Evolutionary conservation across 2,797 vertebrate genomes (phyloP), one percentile per base, ranked within the genome.

Genomic region (Odontamblyopus rebecca): DNA sequence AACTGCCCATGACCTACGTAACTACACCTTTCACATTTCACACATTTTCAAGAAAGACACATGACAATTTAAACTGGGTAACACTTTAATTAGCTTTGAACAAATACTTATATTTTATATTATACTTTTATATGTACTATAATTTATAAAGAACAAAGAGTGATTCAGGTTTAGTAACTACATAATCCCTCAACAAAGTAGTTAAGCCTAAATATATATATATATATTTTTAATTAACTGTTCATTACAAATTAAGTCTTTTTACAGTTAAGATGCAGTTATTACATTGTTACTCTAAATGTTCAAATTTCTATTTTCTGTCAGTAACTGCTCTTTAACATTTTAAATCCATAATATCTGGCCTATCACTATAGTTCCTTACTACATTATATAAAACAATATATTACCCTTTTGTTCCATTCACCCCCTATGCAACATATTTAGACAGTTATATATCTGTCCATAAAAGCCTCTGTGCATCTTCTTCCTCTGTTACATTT

Each of bases 391-490:
- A 13, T 44, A 23, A 56, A 23, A 56, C 53, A 56, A n/a, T 56
- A 56, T 13, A 44, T 44, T 12, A 44, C 41, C 41, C 41, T 44
- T 44, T 53, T 53, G 7, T 18, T 15, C 26, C 26, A 59, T n/a
- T 59, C 12, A 29, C 26, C 13, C 56, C 56, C 13, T 29, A 60
- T 13, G 57, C 15, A 60, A 3, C 15, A 7, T 57, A 26, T 23
- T 53, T 23, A 54, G n/a, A 23, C 12, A 57, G 11, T 57, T 61
- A 79, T 79, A 81, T 75, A n/a, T 32, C 61, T 83, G 53, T 30
- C 19, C 1, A 16, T 57, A 11, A 57, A 38, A 26, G 32, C 13
- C 35, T 5, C 61, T 4, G 61, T 2, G 29, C 12, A 30, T n/a
- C 50, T 64, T 54, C 50, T 74, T 18, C 6, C 62, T 5, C 60